phyloP scores from a whole-genome alignment of 2,113 vertebrate genomes.

The Seriola rivoliana region DNA sequence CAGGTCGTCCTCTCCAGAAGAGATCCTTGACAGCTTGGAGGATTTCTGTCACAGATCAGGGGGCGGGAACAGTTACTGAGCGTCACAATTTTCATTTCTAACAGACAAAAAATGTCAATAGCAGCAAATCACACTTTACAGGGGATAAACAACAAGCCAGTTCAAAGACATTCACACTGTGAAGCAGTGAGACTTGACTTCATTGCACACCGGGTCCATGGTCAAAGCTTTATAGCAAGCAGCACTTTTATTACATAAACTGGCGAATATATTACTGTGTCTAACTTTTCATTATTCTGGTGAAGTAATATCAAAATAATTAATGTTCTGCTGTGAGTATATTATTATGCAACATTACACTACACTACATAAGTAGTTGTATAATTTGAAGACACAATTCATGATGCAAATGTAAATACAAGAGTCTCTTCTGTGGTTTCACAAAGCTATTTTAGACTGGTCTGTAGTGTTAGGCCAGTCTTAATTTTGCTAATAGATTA shows the following conservation, averaged over 20 bases:
- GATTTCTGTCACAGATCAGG: conserved; percentile 87
- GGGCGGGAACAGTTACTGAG: neutral
- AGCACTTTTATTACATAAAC: neutral
- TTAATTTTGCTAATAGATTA: too few species aligned
- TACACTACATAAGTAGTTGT: too few species aligned
- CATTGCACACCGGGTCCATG: neutral
- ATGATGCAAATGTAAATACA: too few species aligned
- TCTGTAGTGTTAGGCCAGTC: too few species aligned
- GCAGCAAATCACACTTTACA: neutral
- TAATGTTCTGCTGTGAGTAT: neutral
- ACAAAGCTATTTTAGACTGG: too few species aligned
- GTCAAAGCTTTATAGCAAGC: neutral
- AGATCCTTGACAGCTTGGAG: conserved; percentile 94
- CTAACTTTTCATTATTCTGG: neutral
- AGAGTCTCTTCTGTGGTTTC: too few species aligned
- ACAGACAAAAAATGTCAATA: neutral
- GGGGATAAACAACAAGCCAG: neutral
- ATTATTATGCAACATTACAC: too few species aligned
- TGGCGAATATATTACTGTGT: neutral
- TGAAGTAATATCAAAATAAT: neutral
- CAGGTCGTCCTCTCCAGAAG: conserved; percentile 91
- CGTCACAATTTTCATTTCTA: neutral
- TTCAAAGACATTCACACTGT: neutral
- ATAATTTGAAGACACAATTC: too few species aligned
- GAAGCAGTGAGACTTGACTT: neutral